Evolutionary conservation across 2,113 vertebrate species (phyloP).

Genomic region (Lasiurus borealis): DNA sequence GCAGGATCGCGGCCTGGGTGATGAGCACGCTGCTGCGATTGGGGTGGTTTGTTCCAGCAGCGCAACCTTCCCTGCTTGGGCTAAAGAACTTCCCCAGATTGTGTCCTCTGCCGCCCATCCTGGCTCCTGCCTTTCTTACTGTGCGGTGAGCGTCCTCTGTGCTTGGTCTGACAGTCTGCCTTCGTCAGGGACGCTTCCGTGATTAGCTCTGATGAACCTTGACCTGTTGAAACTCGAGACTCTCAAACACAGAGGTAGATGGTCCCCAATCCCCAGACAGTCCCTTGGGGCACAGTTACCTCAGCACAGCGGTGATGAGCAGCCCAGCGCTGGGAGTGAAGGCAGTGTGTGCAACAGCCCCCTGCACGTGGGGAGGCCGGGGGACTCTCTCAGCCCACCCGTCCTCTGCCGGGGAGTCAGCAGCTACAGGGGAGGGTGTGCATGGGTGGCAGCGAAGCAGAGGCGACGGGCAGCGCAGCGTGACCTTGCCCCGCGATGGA

Average conservation of each 20-base stretch:
- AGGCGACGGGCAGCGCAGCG: too few relatives aligned
- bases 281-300: background rate
- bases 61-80: background rate
- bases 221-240: background rate
- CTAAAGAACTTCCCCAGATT: background rate
- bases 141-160: background rate
- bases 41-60: background rate
- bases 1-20: background rate
- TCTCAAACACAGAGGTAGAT: background rate
- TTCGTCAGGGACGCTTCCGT: background rate
- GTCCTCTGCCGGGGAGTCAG: background rate
- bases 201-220: background rate
- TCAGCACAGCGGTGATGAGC: background rate
- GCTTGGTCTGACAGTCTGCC: background rate
- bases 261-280: background rate
- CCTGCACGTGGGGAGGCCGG: fast-evolving
- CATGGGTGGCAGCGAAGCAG: too few relatives aligned
- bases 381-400: background rate
- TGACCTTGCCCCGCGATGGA: too few relatives aligned
- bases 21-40: background rate
- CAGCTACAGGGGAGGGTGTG: too few relatives aligned
- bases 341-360: fast-evolving
- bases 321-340: too few relatives aligned
- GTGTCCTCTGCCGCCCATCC: background rate
- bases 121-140: background rate